Conservation (phyloP, 2,888 invertebrate genomes). For the Myopa tessellatipennis region DNA sequence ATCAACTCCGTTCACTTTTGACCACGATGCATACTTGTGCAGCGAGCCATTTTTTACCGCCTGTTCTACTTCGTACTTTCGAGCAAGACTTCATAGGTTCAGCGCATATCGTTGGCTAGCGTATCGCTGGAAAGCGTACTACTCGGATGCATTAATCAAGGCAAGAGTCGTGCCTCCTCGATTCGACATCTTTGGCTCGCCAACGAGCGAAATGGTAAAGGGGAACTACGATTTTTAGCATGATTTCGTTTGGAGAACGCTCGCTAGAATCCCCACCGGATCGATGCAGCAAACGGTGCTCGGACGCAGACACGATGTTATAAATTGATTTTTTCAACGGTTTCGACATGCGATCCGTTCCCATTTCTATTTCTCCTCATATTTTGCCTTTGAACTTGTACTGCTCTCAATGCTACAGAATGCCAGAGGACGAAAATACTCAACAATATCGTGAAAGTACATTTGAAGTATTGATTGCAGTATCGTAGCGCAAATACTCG, state of each 20-base stretch:
- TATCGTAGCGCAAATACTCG: too few relatives aligned
- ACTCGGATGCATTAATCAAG: slow-evolving; percentile 36
- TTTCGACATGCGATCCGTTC: slow-evolving; percentile 32
- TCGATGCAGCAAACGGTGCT: slow-evolving; percentile 18
- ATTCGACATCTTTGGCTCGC: slow-evolving; percentile 14
- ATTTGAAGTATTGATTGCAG: too few relatives aligned
- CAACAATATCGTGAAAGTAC: too few relatives aligned
- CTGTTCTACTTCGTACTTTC: background rate
- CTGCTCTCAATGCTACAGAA: too few relatives aligned
- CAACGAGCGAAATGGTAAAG: slow-evolving; percentile 7
- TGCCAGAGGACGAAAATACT: too few relatives aligned
- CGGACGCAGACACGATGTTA: slow-evolving; percentile 39
- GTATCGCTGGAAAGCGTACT: background rate
- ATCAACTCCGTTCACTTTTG: background rate
- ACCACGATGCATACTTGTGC: slow-evolving; percentile 1
- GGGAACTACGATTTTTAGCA: background rate
- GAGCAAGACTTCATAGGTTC: background rate
- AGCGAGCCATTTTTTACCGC: background rate
- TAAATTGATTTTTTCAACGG: slow-evolving; percentile 38
- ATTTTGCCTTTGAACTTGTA: background rate
- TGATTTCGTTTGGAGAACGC: slow-evolving; percentile 18
- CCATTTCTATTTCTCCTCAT: slow-evolving; percentile 2
- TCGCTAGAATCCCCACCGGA: slow-evolving; percentile 15
- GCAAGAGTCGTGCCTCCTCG: slow-evolving; percentile 37
- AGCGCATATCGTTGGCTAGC: background rate